Evolutionary conservation across 1,140 invertebrate species (phyloP).

Genomic region (Hycleus phaleratus): DNA sequence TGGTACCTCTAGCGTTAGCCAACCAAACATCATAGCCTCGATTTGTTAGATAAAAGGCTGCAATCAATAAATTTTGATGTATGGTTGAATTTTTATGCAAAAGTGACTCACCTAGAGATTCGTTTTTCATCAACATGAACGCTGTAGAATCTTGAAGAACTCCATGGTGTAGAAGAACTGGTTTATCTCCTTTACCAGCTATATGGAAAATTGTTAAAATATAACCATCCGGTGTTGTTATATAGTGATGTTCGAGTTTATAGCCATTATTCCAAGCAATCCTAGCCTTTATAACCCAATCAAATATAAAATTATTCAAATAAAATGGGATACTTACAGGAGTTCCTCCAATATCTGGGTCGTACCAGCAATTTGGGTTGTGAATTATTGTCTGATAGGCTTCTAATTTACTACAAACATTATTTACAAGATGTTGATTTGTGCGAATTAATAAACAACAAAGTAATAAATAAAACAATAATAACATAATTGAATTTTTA

Average conservation of each 20-base stretch:
- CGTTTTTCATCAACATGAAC: constrained; percentile 47
- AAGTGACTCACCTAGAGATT: constrained; percentile 25
- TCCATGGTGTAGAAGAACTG: constrained; percentile 58
- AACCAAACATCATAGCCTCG: constrained; percentile 59
- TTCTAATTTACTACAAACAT: constrained; percentile 4
- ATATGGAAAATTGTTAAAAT: constrained; percentile 47
- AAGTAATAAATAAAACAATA: too few relatives aligned
- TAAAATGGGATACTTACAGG: not conserved
- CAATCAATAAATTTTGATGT: not conserved
- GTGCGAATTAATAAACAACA: too few relatives aligned
- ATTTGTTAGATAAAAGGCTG: constrained; percentile 38
- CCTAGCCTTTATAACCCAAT: not conserved
- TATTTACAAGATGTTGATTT: not conserved
- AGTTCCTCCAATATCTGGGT: not conserved
- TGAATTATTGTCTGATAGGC: not conserved
- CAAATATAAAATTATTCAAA: too few relatives aligned
- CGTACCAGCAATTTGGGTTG: constrained; percentile 1
- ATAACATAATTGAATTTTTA: too few relatives aligned
- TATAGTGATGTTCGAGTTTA: not conserved
- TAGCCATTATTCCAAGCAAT: not conserved
- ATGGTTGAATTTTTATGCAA: not conserved
- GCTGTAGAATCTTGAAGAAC: constrained; percentile 47
- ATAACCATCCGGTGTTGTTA: constrained; percentile 35
- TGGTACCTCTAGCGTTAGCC: constrained; percentile 57
- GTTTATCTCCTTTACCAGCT: constrained; percentile 24